Conservation (phyloP, 1,140 invertebrate genomes). For the Andricus grossulariae region DNA sequence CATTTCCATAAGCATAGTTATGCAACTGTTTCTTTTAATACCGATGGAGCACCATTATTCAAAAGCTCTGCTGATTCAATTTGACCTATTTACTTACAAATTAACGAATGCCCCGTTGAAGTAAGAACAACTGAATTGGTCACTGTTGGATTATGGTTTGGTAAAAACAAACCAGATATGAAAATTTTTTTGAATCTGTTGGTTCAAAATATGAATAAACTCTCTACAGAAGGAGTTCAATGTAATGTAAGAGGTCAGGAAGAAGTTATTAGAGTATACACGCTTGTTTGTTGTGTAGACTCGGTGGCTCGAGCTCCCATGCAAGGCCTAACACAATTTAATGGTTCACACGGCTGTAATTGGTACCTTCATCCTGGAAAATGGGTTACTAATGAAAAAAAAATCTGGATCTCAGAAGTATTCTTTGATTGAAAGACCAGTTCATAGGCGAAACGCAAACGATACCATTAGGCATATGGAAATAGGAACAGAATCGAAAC, state of each 20-base stretch:
- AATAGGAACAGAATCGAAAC: conserved; percentile 23
- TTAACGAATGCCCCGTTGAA: conserved; percentile 44
- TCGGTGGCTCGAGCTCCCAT: too few relatives aligned
- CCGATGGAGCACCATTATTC: too few relatives aligned
- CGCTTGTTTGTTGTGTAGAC: conserved; percentile 42
- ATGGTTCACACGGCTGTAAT: conserved; percentile 40
- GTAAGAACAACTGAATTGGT: conserved; percentile 35
- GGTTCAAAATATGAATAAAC: conserved; percentile 43
- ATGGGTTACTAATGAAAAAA: conserved; percentile 4
- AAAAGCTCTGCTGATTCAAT: too few relatives aligned
- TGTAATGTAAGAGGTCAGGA: conserved; percentile 36
- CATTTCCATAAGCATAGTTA: conserved; percentile 6
- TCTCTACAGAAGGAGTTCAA: conserved; percentile 34
- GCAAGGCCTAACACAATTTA: too few relatives aligned
- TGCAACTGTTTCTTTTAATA: too few relatives aligned
- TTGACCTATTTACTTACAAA: too few relatives aligned
- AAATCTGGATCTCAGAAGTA: conserved; percentile 32
- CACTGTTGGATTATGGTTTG: too few relatives aligned
- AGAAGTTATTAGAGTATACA: conserved; percentile 38
- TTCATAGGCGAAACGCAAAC: conserved; percentile 3
- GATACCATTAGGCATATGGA: conserved; percentile 33
- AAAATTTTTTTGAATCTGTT: conserved; percentile 45
- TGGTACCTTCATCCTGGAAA: conserved; percentile 43
- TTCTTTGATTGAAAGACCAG: neutral
- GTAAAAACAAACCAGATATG: too few relatives aligned